Conservation (phyloP, 2,113 vertebrate genomes). For the Pterophyllum scalare region DNA sequence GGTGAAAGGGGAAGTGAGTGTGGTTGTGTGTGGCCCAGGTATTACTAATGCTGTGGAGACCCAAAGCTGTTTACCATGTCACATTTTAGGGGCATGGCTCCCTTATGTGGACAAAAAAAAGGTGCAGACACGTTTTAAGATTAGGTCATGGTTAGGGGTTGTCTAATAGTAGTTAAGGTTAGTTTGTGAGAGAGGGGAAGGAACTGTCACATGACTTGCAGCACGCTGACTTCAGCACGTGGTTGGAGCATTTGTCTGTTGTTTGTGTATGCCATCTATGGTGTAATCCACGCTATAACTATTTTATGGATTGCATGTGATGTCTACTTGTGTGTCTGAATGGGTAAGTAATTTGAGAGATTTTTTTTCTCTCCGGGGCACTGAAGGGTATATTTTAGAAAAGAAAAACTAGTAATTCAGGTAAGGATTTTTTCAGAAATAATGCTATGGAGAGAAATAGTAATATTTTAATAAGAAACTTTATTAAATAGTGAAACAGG, state of each 20-base stretch:
- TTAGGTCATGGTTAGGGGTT: not conserved
- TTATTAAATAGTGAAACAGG: not conserved
- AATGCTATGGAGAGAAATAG: not conserved
- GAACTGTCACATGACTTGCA: slow-evolving; percentile 67
- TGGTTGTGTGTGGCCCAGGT: slow-evolving; percentile 1
- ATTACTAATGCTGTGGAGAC: not conserved
- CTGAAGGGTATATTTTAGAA: slow-evolving; percentile 1
- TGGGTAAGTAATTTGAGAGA: slow-evolving; percentile 24
- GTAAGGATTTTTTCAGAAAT: not conserved
- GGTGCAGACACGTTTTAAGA: not conserved
- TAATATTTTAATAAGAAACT: not conserved
- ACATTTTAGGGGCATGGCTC: not conserved
- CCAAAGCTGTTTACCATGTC: not conserved
- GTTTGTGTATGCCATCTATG: slow-evolving; percentile 19
- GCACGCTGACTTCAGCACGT: slow-evolving; percentile 58
- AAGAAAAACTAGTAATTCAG: not conserved
- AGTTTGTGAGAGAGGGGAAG: slow-evolving; percentile 34
- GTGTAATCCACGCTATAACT: slow-evolving; percentile 16
- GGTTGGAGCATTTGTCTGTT: slow-evolving; percentile 42
- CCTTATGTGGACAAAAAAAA: not conserved
- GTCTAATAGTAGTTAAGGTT: not conserved
- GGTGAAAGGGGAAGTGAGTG: slow-evolving; percentile 39
- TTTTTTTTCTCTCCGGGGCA: slow-evolving; percentile 22
- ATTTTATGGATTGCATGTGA: slow-evolving; percentile 25
- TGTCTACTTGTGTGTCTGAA: slow-evolving; percentile 11